Base-by-base conservation (phyloP, 2,113 vertebrate species). In the Actenoides hombroni region DNA sequence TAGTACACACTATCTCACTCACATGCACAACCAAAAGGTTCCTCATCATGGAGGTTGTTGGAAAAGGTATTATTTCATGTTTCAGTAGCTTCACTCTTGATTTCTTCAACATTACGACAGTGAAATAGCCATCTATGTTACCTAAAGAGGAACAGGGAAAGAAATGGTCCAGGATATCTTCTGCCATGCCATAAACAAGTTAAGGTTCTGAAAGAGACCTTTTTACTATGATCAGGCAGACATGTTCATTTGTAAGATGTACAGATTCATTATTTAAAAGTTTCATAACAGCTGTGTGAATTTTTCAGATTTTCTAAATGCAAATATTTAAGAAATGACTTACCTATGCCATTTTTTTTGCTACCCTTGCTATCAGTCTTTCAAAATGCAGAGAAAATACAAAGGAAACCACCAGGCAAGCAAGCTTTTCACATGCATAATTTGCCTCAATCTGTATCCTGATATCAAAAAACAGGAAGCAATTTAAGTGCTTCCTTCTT, bases 51-150 rank as follows among this genome's bases (percentile, higher is more conserved):
- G 97, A 83, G 9, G 99, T 99, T 74, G 98, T 98, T 87, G 98
- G 99, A 90, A 98, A 99, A 91, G 97, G 46, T 78, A 98, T 94
- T 67, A 98, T 98, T 91, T 99, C 98, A 26, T 98, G 98, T 83
- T 98, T 98, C 90, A 98, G 83, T 33, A 99, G 95, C 94, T 98
- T 99, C 46, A 99, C 97, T 95, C 99, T 98, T 0, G 98, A 98
- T 94, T 98, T 99, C 97, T 99, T 99, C 92, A 99, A 96, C 99
- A 99, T 98, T 83, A 99, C 96, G 20, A 95, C 99, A 46, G 98
- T 99, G 86, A 99, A 99, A 98, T 99, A 99, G 16, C 93, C 98
- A 3, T 99, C 98, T 57, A 98, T 83, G n/a, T 97, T 97, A 95
- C 98, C 99, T 99, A 93, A n/a, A 95, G 83, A 91, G 18, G 53